These are phyloP conservation scores for Colius striatus DNA, from an alignment of 2,113 vertebrate species.

Conservation along the genomic window DNA sequence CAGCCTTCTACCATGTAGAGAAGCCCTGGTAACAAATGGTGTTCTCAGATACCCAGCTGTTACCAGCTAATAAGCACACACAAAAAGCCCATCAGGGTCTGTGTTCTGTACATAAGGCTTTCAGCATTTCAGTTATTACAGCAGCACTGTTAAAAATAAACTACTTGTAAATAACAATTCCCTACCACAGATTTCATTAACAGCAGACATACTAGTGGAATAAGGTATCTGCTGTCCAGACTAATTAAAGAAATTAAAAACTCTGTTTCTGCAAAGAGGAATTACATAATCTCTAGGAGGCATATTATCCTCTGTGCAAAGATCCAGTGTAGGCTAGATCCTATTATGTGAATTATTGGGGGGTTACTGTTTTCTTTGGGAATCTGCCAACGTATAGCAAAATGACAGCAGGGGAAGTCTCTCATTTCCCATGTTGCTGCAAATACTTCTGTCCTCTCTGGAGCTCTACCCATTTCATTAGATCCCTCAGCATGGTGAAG, in stretches of 20 bases:
- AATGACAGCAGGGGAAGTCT: neutral
- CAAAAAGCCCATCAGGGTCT: neutral
- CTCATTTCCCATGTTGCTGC: neutral
- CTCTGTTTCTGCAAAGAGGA: neutral
- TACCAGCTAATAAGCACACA: neutral
- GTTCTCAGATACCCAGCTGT: neutral
- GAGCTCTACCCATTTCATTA: neutral
- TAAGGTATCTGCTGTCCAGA: neutral
- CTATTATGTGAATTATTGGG: neutral
- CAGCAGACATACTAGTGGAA: neutral
- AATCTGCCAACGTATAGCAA: neutral
- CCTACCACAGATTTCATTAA: neutral
- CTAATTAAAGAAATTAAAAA: constrained; percentile 38
- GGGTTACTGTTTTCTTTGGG: neutral
- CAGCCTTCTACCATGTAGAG: neutral
- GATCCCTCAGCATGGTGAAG: neutral
- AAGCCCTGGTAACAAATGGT: neutral
- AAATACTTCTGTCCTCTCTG: neutral
- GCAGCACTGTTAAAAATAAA: constrained; percentile 32
- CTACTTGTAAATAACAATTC: neutral
- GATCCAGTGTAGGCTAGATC: neutral
- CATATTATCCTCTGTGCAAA: neutral
- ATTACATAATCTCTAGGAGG: neutral
- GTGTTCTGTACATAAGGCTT: neutral
- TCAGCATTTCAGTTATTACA: neutral